These are phyloP conservation scores for Drosophila pseudoananassae DNA, from an alignment of 1,140 invertebrate genomes.

Conservation along the genomic window DNA sequence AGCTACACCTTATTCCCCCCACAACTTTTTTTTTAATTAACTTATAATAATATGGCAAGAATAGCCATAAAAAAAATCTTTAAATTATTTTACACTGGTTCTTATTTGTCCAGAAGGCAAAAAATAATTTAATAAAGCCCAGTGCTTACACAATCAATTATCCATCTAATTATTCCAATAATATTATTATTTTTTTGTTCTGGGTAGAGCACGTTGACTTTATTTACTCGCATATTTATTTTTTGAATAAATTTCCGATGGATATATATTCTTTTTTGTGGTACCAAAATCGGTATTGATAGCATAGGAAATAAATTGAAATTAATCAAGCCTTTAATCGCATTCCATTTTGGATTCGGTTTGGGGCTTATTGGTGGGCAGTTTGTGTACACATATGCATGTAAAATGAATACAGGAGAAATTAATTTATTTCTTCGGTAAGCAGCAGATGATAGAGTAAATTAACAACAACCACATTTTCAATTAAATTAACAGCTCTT, in stretches of 20 bases:
- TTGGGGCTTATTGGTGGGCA: conserved; percentile 31
- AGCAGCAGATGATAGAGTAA: conserved; percentile 63
- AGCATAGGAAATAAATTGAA: conserved; percentile 65
- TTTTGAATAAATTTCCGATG: conserved; percentile 42
- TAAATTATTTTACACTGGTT: conserved; percentile 11
- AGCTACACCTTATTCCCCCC: conserved; percentile 33
- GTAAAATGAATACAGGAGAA: conserved; percentile 35
- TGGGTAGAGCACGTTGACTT: conserved; percentile 13
- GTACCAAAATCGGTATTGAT: conserved; percentile 19
- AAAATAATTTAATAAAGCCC: conserved; percentile 16
- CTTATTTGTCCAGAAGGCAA: background rate
- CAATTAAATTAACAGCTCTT: conserved; percentile 71
- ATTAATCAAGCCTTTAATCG: conserved; percentile 77
- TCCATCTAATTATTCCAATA: conserved; percentile 41
- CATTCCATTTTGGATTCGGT: conserved; percentile 49
- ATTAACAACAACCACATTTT: conserved; percentile 69
- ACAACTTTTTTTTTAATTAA: conserved; percentile 21
- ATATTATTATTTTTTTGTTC: conserved; percentile 17
- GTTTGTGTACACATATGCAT: conserved; percentile 17
- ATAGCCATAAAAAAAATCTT: background rate
- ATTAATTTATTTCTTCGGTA: conserved; percentile 77
- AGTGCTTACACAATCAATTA: conserved; percentile 53
- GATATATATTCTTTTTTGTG: conserved; percentile 13
- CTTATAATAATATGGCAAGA: conserved; percentile 14
- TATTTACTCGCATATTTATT: conserved; percentile 51